Evolutionary conservation across 2,888 invertebrate genomes (phyloP).

Genomic region (Lepidonotus clava): DNA sequence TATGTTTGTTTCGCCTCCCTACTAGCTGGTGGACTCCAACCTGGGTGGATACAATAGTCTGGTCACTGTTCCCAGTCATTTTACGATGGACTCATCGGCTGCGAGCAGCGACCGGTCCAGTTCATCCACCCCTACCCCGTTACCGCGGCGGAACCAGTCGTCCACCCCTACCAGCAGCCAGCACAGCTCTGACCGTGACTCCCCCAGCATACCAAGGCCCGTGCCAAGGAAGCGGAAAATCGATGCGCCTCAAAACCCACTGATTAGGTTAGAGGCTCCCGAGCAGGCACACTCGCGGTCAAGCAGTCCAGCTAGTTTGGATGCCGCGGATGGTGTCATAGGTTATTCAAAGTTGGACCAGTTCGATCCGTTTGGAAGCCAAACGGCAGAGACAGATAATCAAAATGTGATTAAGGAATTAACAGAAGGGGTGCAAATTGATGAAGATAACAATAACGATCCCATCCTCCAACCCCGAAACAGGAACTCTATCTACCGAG

Average conservation of each 20-base stretch:
- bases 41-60: constrained; percentile 36
- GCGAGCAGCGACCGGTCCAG: constrained; percentile 10
- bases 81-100: background rate
- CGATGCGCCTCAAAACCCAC: background rate
- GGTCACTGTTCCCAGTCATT: constrained; percentile 39
- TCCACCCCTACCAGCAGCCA: constrained; percentile 10
- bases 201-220: background rate
- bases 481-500: constrained; percentile 49
- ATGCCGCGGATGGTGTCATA: background rate
- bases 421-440: background rate
- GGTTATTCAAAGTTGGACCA: background rate
- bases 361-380: background rate
- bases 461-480: constrained; percentile 9
- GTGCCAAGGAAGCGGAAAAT: background rate
- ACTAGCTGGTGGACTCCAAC: background rate
- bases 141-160: background rate
- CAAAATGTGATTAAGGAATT: background rate
- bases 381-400: background rate
- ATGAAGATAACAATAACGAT: constrained; percentile 34
- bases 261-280: constrained; percentile 5
- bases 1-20: too few relatives aligned
- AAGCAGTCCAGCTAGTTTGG: background rate
- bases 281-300: background rate
- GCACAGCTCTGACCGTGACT: constrained; percentile 38
- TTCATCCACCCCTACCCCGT: constrained; percentile 14